Conservation (phyloP, 2,113 vertebrate species). For the Heterochromis multidens region DNA sequence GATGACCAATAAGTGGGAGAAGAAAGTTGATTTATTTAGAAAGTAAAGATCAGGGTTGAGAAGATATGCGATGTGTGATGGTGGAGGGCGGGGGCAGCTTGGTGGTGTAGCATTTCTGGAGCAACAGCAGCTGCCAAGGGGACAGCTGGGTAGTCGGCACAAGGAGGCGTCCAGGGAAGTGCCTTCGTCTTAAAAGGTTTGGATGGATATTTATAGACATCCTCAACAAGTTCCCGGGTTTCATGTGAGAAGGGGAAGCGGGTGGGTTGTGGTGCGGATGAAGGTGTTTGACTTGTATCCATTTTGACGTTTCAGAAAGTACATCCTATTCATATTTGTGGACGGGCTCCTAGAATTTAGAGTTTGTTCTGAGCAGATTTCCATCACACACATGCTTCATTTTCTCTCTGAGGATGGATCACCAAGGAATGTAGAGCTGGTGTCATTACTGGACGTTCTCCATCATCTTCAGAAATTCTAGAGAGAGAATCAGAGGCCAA, state of each 20-base stretch:
- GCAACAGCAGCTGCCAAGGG: conserved; percentile 61
- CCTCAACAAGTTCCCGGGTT: conserved; percentile 1
- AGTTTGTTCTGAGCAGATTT: neutral
- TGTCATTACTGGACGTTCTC: conserved; percentile 74
- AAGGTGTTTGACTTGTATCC: neutral
- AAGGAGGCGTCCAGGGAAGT: neutral
- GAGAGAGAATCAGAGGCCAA: neutral
- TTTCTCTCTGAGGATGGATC: neutral
- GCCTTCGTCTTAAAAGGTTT: conserved; percentile 71
- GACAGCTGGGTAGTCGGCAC: conserved; percentile 62
- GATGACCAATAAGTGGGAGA: neutral
- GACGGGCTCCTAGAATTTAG: neutral
- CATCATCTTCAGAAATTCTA: conserved; percentile 82
- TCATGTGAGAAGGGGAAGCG: neutral
- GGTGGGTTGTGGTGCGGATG: neutral
- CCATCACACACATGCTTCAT: neutral
- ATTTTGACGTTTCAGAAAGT: neutral
- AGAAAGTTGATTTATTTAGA: conserved; percentile 67
- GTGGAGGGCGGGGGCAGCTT: neutral
- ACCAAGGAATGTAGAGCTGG: conserved; percentile 54
- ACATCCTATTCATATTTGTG: neutral
- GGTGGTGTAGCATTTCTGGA: conserved; percentile 57
- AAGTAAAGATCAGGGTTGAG: conserved; percentile 37
- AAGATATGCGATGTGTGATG: neutral
- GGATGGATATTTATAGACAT: conserved; percentile 72